Conservation (phyloP, 2,797 vertebrate genomes). For the Acridotheres tristis region DNA sequence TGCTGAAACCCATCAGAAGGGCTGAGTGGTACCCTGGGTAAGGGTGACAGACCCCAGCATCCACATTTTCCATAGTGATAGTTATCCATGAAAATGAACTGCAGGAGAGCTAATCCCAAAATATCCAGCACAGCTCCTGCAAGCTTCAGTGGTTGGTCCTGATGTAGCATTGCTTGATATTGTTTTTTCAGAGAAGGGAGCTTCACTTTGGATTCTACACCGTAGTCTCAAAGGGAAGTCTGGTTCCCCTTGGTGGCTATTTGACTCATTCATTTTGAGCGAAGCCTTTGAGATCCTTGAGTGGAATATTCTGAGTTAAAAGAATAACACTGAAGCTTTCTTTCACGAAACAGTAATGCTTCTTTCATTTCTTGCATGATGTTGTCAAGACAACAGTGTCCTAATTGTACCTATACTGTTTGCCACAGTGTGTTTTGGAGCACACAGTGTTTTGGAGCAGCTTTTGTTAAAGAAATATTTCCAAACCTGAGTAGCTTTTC, state of each 20-base stretch:
- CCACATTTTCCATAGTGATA: background rate
- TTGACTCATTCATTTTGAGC: background rate
- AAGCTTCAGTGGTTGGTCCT: background rate
- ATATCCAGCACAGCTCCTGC: background rate
- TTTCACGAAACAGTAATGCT: background rate
- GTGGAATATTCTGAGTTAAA: background rate
- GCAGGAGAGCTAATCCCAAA: background rate
- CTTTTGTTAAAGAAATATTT: background rate
- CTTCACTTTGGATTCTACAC: background rate
- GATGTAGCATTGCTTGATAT: background rate
- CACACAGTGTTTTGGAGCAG: background rate
- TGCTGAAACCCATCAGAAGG: background rate
- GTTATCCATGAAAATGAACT: background rate
- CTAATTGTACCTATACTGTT: background rate
- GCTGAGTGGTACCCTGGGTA: background rate
- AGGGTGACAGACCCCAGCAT: background rate
- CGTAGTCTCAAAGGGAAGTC: background rate
- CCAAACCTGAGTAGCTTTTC: background rate
- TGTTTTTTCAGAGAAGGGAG: background rate
- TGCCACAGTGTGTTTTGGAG: background rate
- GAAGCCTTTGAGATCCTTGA: background rate
- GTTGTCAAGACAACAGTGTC: background rate
- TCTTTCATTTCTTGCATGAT: background rate
- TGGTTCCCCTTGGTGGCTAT: background rate
- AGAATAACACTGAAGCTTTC: background rate